These are phyloP conservation scores for Dicyrtomina minuta DNA, from an alignment of 2,888 invertebrate species.

Conservation along the genomic window DNA sequence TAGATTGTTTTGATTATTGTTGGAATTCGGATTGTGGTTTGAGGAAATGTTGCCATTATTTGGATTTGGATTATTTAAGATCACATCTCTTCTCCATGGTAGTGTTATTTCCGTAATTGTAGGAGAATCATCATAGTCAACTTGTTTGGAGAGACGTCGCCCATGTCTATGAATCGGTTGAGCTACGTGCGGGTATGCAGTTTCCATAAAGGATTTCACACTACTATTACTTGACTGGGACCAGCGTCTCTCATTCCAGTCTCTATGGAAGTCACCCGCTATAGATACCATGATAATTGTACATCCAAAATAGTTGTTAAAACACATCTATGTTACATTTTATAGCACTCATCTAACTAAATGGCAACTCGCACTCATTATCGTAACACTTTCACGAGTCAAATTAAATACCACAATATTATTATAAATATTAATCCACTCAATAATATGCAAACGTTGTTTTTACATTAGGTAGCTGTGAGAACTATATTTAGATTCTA, in stretches of 20 bases:
- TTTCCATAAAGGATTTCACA: slow-evolving; percentile 52
- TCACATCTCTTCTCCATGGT: slow-evolving; percentile 52
- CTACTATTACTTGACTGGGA: slow-evolving; percentile 51
- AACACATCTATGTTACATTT: neutral
- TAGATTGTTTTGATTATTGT: slow-evolving; percentile 4
- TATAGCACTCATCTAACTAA: neutral
- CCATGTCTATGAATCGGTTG: slow-evolving; percentile 46
- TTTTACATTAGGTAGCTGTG: no score
- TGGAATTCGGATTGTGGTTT: neutral
- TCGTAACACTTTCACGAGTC: neutral
- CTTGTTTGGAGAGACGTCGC: slow-evolving; percentile 43
- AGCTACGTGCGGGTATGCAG: slow-evolving; percentile 49
- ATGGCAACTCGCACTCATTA: neutral
- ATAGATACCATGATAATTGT: slow-evolving; percentile 2
- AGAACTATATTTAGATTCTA: no score
- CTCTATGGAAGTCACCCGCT: slow-evolving; percentile 49
- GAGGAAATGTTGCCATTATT: slow-evolving; percentile 10
- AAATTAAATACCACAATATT: neutral
- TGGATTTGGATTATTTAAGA: slow-evolving; percentile 1
- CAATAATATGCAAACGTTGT: no score
- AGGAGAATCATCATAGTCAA: slow-evolving; percentile 50
- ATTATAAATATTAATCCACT: neutral
- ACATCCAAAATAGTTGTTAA: neutral
- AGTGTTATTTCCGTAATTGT: slow-evolving; percentile 48
- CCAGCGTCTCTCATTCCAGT: slow-evolving; percentile 53